Evolutionary conservation across 1,140 invertebrate species (phyloP).

Genomic region (Trachymyrmex cornetzi): DNA sequence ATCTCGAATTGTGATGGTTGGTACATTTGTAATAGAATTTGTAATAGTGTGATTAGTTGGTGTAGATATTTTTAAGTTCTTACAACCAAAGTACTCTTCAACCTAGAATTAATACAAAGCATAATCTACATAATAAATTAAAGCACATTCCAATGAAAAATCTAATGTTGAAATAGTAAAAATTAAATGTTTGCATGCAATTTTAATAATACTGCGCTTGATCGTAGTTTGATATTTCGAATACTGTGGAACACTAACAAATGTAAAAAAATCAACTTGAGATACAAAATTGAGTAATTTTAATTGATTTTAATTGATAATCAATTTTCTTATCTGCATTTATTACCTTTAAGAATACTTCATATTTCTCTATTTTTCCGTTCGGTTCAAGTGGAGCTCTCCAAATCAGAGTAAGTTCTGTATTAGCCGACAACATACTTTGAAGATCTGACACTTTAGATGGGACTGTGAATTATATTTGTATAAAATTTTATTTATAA

Average conservation of each 20-base stretch:
- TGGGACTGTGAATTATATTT: slow-evolving; percentile 54
- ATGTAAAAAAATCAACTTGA: not conserved
- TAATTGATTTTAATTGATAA: not conserved
- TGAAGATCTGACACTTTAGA: slow-evolving; percentile 37
- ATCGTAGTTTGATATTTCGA: not conserved
- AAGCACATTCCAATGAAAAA: not conserved
- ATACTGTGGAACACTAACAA: not conserved
- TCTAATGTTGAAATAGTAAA: not conserved
- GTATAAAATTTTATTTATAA: not conserved
- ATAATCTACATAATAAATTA: not conserved
- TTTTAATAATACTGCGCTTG: not conserved
- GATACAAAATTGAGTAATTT: not conserved
- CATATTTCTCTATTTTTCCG: slow-evolving; percentile 61
- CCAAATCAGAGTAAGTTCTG: slow-evolving; percentile 50
- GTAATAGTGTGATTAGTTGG: not conserved
- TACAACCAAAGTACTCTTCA: slow-evolving; percentile 31
- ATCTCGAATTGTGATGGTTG: slow-evolving; percentile 18
- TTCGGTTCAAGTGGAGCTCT: slow-evolving; percentile 25
- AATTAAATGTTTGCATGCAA: not conserved
- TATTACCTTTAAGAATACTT: slow-evolving; percentile 61
- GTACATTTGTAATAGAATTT: not conserved
- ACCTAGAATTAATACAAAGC: slow-evolving; percentile 5
- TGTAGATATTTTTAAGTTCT: not conserved
- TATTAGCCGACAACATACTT: not conserved
- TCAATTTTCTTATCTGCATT: not conserved